Conservation (phyloP, 2,113 vertebrate species). For the Ciconia stormi region DNA sequence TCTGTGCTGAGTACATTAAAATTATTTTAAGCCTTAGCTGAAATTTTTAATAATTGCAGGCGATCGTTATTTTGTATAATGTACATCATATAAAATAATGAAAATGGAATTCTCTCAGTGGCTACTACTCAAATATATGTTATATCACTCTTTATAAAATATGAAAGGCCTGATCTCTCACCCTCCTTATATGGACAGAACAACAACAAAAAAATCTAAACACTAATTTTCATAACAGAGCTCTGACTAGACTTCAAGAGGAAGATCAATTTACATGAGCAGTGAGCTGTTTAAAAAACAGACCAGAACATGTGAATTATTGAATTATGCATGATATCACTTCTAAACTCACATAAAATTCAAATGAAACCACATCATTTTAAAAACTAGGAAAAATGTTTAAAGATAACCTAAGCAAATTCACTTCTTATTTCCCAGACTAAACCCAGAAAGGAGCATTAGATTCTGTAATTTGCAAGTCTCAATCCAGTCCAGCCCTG, state of each 20-base stretch:
- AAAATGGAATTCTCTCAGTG: background rate
- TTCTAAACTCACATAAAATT: background rate
- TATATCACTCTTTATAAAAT: background rate
- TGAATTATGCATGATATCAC: background rate
- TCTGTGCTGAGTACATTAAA: slow-evolving; percentile 15
- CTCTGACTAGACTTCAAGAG: background rate
- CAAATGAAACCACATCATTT: background rate
- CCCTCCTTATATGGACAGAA: background rate
- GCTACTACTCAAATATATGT: background rate
- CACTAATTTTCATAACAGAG: background rate
- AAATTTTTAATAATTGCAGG: slow-evolving; percentile 4
- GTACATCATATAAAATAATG: background rate
- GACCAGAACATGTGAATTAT: background rate
- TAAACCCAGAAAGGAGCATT: background rate
- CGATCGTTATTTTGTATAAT: background rate
- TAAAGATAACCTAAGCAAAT: background rate
- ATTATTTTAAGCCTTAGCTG: background rate
- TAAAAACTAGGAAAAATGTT: background rate
- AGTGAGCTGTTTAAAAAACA: background rate
- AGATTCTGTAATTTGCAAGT: background rate
- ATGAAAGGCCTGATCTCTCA: background rate
- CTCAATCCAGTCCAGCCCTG: background rate
- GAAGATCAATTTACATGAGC: background rate
- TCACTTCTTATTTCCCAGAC: background rate
- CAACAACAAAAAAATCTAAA: background rate